Evolutionary conservation across 2,797 vertebrate genomes (phyloP).

Genomic region (Danio albolineatus): DNA sequence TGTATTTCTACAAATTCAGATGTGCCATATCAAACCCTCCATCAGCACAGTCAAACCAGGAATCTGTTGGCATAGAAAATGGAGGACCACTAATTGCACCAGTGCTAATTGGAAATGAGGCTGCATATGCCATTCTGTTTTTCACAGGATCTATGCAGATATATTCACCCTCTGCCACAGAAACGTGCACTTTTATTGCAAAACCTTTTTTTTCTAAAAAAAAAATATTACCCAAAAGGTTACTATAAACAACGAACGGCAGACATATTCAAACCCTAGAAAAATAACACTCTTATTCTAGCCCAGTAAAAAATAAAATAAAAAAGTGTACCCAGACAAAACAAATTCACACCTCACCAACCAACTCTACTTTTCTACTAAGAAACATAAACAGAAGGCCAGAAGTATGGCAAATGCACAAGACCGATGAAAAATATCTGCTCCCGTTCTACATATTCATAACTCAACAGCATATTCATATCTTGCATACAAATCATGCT

Average conservation of each 20-base stretch:
- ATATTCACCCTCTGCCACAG: neutral
- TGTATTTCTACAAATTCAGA: neutral
- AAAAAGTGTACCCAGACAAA: slow-evolving; percentile 60
- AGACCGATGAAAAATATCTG: slow-evolving; percentile 7
- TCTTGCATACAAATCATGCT: slow-evolving; percentile 78
- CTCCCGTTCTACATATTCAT: slow-evolving; percentile 78
- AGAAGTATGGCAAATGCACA: neutral
- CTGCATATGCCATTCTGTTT: slow-evolving; percentile 64
- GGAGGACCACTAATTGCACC: slow-evolving; percentile 84
- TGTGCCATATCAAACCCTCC: slow-evolving; percentile 70
- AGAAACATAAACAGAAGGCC: slow-evolving; percentile 3
- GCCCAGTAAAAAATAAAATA: slow-evolving; percentile 43
- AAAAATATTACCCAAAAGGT: neutral
- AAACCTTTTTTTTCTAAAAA: neutral
- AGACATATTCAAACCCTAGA: slow-evolving; percentile 39
- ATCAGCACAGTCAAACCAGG: slow-evolving; percentile 71
- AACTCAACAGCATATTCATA: slow-evolving; percentile 77
- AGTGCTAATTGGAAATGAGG: slow-evolving; percentile 77
- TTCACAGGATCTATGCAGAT: slow-evolving; percentile 40
- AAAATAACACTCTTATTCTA: slow-evolving; percentile 31
- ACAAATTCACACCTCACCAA: slow-evolving; percentile 58
- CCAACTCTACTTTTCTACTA: slow-evolving; percentile 66
- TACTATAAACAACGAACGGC: slow-evolving; percentile 4
- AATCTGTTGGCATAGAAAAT: slow-evolving; percentile 84
- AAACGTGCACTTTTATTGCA: slow-evolving; percentile 37